Evolutionary conservation across 2,113 vertebrate species (phyloP).

Genomic region (Ranitomeya imitator): DNA sequence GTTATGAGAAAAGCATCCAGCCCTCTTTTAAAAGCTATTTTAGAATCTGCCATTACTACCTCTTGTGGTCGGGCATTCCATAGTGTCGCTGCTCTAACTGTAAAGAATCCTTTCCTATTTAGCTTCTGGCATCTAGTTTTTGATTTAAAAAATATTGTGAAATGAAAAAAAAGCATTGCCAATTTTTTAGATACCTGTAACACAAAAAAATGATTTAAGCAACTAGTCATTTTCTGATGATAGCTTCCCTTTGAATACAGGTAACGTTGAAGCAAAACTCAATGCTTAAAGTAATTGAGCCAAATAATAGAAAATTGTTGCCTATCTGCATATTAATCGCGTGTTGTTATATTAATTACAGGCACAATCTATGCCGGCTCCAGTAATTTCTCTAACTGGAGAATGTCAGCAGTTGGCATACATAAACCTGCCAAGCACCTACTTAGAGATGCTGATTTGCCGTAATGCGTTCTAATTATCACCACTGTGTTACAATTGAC

Average conservation of each 20-base stretch:
- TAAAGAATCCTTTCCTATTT: too few species aligned
- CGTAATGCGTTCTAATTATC: slow-evolving; percentile 47
- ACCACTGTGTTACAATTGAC: slow-evolving; percentile 30
- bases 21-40: too few species aligned
- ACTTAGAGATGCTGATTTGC: slow-evolving; percentile 10
- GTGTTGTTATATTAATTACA: slow-evolving; percentile 22
- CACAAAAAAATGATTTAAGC: too few species aligned
- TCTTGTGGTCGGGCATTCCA: too few species aligned
- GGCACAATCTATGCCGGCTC: not conserved
- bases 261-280: not conserved
- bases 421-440: slow-evolving; percentile 23
- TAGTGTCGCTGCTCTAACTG: too few species aligned
- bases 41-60: too few species aligned
- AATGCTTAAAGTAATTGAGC: not conserved
- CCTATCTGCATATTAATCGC: slow-evolving; percentile 35
- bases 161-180: too few species aligned
- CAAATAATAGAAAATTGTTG: not conserved
- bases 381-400: slow-evolving; percentile 7
- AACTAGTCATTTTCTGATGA: too few species aligned
- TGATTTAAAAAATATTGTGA: too few species aligned
- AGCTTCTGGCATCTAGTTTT: too few species aligned
- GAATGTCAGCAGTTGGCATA: slow-evolving; percentile 5
- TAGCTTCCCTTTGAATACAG: not conserved
- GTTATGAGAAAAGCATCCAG: too few species aligned
- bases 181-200: too few species aligned